These are phyloP conservation scores for Theretra japonica DNA, from an alignment of 2,888 invertebrate genomes.

Conservation along the genomic window DNA sequence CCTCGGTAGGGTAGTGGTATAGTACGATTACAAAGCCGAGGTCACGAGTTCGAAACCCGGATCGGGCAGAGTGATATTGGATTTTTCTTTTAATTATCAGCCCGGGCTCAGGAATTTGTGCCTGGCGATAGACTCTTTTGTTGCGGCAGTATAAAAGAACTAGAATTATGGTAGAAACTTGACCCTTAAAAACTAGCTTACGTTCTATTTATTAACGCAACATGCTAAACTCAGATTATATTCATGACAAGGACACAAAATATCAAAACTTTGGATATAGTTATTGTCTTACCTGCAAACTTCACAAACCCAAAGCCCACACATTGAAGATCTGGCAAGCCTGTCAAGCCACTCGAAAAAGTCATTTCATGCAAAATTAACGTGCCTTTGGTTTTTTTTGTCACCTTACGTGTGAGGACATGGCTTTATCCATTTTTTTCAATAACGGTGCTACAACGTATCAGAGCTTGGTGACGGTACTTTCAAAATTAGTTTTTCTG, in stretches of 20 bases:
- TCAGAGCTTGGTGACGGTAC: slow-evolving; percentile 44
- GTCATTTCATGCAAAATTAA: slow-evolving; percentile 81
- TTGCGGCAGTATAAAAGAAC: too few relatives aligned
- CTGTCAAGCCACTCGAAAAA: slow-evolving; percentile 45
- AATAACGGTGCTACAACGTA: slow-evolving; percentile 51
- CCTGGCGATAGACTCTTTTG: too few relatives aligned
- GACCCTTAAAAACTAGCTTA: too few relatives aligned
- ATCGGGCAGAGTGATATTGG: too few relatives aligned
- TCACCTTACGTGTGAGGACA: slow-evolving; percentile 58
- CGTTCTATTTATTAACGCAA: too few relatives aligned
- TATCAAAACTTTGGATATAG: not conserved
- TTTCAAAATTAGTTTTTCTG: slow-evolving; percentile 37
- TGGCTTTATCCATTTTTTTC: slow-evolving; percentile 61
- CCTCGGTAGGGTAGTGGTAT: too few relatives aligned
- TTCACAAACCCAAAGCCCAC: not conserved
- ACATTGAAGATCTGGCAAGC: slow-evolving; percentile 10
- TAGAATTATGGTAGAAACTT: too few relatives aligned
- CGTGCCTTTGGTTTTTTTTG: slow-evolving; percentile 59
- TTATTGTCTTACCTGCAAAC: not conserved
- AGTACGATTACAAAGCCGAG: too few relatives aligned
- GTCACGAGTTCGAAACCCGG: too few relatives aligned
- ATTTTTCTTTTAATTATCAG: too few relatives aligned
- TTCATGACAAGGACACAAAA: not conserved
- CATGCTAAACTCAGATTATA: too few relatives aligned
- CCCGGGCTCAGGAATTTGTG: too few relatives aligned